A percentile compares a stretch with the other conserved stretches of the same genome.
Evolutionary conservation across 1,140 invertebrate species (phyloP).

Genomic region (Phenacoccus solenopsis): DNA sequence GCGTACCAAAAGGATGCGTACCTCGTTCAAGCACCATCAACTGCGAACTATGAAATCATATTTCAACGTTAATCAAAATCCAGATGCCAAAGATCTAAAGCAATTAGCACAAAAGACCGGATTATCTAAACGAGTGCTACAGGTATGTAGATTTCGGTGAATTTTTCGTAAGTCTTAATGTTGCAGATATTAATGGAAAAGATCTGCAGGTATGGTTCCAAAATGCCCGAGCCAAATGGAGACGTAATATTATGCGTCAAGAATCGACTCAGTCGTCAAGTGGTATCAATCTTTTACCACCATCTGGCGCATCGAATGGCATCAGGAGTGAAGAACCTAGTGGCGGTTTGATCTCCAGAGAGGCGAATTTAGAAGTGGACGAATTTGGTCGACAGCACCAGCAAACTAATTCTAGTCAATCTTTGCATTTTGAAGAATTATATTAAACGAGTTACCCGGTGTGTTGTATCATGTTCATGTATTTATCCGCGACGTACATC

Average conservation of each 20-base stretch:
- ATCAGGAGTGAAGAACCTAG: neutral
- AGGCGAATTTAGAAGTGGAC: neutral
- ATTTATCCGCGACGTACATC: neutral
- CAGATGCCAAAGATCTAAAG: slow-evolving; percentile 90
- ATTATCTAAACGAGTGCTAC: slow-evolving; percentile 84
- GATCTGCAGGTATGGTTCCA: slow-evolving; percentile 87
- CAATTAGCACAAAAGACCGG: slow-evolving; percentile 93
- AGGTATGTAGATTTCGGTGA: slow-evolving; percentile 47
- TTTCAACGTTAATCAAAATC: slow-evolving; percentile 94
- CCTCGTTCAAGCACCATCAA: slow-evolving; percentile 95
- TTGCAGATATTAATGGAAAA: neutral
- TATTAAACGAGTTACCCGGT: neutral
- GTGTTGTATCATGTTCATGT: neutral
- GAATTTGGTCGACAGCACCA: neutral
- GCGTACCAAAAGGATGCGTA: slow-evolving; percentile 80
- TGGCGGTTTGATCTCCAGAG: neutral
- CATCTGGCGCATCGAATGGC: neutral
- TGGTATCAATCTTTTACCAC: slow-evolving; percentile 3
- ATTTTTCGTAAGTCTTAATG: neutral
- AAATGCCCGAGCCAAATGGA: slow-evolving; percentile 92
- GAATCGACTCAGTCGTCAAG: slow-evolving; percentile 38
- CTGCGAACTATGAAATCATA: slow-evolving; percentile 95
- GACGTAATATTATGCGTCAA: slow-evolving; percentile 68
- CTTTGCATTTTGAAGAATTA: slow-evolving; percentile 12
- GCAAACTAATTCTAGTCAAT: neutral